Base-by-base conservation (phyloP, 2,888 invertebrate species). In the Caenorhabditis macrosperma region DNA sequence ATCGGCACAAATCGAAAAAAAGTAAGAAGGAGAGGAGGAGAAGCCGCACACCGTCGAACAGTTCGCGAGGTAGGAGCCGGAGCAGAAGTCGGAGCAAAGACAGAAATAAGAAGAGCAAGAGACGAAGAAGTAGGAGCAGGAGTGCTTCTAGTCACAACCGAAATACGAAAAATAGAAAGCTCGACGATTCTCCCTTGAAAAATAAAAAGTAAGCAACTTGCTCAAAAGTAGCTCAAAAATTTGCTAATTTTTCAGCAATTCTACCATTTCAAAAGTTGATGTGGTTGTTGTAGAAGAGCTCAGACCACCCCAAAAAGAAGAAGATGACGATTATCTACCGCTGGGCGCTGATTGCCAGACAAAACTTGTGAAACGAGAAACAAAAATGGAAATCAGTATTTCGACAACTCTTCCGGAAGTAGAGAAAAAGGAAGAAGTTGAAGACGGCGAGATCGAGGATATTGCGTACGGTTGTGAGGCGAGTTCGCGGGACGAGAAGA, bases 361-460 rank as follows among this genome's bases (percentile, higher is more conserved):
- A 15, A 17, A 48, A 35, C 9, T 63, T 2, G 61, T 61, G 2
- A 61, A 63, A 30, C 48, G 57, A 20, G 77, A 71, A 2, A 35
- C 10, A 9, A 60, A 71, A 33, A 22, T 64, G 22, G 28, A 48
- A 24, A 52, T 71, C 7, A 30, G 44, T 12, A 71, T 78, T 28
- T 44, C 41, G 4, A 50, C 69, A 7, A 44, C 35, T n/a, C 20
- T 63, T n/a, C 68, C 68, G 20, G 9, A 30, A 35, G 28, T 33
- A 12, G 61, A 52, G 17, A 30, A 64, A 57, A 33, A 28, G 12
- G 24, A 57, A 20, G 71, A 71, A 6, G 20, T 66, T 3, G 78
- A 71, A 26, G 78, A 71, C 17, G 71, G 78, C 5, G 78, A 71
- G 48, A 66, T 78, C 15, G 78, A 52, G 28, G 71, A 75, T n/a